Evolutionary conservation across 2,888 invertebrate genomes (phyloP), one percentile per base, ranked within the genome.

Genomic region (Aleiodes leptofemur): DNA sequence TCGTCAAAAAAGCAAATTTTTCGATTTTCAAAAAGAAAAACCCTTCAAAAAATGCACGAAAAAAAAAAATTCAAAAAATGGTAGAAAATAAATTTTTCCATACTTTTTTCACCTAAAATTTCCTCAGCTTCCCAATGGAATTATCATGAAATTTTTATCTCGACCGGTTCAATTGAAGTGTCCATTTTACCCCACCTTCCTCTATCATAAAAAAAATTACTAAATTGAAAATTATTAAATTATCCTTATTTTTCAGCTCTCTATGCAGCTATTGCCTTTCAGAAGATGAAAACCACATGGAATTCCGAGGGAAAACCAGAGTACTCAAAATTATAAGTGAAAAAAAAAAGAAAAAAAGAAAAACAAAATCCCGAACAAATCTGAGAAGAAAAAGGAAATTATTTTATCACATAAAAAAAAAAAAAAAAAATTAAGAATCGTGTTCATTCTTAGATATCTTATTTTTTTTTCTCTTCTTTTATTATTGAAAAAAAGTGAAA

Each of bases 221-320:
- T 4, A 31, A 31, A 31, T 43, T 9, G 0, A 43, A 43, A 11
- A 9, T 43, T 9, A 43, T 3, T 43, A 5, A 43, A 43, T 43
- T 9, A 43, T 43, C 11, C 43, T 7, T 9, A 43, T 7, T 43
- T 43, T 94, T 81, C 90, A 95, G 95, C 95, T 71, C 89, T 97
- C 51, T 97, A 97, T 88, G 91, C 95, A 86, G 94, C 94, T 8
- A 96, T 96, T 91, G 95, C 93, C 69, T 97, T 97, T 87, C 93
- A 94, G 90, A 97, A 97, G 90, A 92, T 92, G 82, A 94, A 94
- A 87, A 91, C 91, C 77, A 91, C 91, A 23, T 93, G 92, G 93
- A 93, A 93, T 83, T 85, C 90, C 5, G 91, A 93, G 84, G 94
- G 94, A 34, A 93, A 93, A 83, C 92, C 93, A 7, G 90, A 92